A percentile compares a stretch with the other conserved stretches of the same genome.
These are phyloP conservation scores for Latrodectus hesperus DNA, from an alignment of 2,888 invertebrate genomes.

Conservation along the genomic window DNA sequence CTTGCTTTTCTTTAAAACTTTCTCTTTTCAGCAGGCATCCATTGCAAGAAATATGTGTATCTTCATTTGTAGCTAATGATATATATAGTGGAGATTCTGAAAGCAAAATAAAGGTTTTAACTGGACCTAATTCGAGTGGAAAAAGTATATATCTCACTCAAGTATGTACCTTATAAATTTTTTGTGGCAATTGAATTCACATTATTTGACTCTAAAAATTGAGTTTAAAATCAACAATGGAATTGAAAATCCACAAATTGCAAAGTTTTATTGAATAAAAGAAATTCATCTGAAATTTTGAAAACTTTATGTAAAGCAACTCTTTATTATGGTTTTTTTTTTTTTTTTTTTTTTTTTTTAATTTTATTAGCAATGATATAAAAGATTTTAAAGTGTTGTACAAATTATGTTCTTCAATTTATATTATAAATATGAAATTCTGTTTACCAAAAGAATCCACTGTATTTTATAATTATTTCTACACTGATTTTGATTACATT, in stretches of 20 bases:
- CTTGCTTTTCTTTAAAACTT: too few species aligned
- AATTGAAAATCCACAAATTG: background rate
- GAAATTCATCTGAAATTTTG: background rate
- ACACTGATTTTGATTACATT: too few species aligned
- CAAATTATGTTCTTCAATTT: too few species aligned
- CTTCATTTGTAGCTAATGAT: conserved; percentile 85
- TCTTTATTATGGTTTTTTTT: background rate
- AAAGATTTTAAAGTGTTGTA: too few species aligned
- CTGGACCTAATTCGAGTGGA: conserved; percentile 93
- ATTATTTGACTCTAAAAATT: background rate
- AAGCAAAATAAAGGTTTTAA: conserved; percentile 83
- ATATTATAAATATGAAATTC: too few species aligned
- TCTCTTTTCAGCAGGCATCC: conserved; percentile 80
- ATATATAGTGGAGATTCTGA: conserved; percentile 79
- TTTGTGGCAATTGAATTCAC: background rate
- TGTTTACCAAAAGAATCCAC: too few species aligned
- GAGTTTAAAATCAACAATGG: background rate
- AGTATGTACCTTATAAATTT: conserved; percentile 74
- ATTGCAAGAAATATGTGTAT: conserved; percentile 81
- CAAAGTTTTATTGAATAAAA: background rate
- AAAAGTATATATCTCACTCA: conserved; percentile 95
- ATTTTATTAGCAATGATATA: too few species aligned
- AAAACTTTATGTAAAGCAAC: background rate
- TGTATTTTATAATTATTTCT: too few species aligned
- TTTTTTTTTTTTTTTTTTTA: background rate